Percentiles rank a stretch among this genome's conserved stretches.
Conservation (phyloP, 1,140 invertebrate species). For the Pemphigus obesinymphae region DNA sequence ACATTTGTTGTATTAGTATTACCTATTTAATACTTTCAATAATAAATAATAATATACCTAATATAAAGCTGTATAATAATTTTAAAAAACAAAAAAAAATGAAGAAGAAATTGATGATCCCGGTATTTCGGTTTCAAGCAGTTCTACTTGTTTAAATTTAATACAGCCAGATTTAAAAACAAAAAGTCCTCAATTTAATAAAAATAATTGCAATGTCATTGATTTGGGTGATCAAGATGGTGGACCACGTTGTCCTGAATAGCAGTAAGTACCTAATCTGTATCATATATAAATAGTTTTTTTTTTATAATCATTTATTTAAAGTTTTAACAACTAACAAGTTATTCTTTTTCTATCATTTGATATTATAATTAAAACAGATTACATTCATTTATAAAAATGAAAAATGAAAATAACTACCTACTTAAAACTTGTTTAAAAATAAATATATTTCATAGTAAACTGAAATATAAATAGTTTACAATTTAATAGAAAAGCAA, state of each 20-base stretch:
- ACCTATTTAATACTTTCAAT: background rate
- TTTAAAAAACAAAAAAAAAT: background rate
- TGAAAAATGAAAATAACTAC: too few species aligned
- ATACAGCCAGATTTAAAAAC: background rate
- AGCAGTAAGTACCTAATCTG: background rate
- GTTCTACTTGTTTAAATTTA: background rate
- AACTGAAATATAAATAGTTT: too few species aligned
- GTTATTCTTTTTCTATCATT: too few species aligned
- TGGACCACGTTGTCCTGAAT: background rate
- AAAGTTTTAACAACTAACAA: background rate
- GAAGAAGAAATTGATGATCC: background rate
- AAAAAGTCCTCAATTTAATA: background rate
- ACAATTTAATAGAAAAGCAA: too few species aligned
- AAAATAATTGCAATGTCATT: background rate
- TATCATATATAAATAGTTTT: too few species aligned
- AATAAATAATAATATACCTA: background rate
- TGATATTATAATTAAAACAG: too few species aligned
- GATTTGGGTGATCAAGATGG: background rate
- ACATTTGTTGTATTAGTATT: background rate
- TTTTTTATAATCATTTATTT: too few species aligned
- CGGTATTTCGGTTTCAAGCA: background rate
- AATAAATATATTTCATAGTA: too few species aligned
- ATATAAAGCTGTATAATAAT: background rate
- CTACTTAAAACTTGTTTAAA: too few species aligned
- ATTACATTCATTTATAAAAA: too few species aligned